Conservation (phyloP, 1,140 invertebrate species). For the Thaumatotibia leucotreta region DNA sequence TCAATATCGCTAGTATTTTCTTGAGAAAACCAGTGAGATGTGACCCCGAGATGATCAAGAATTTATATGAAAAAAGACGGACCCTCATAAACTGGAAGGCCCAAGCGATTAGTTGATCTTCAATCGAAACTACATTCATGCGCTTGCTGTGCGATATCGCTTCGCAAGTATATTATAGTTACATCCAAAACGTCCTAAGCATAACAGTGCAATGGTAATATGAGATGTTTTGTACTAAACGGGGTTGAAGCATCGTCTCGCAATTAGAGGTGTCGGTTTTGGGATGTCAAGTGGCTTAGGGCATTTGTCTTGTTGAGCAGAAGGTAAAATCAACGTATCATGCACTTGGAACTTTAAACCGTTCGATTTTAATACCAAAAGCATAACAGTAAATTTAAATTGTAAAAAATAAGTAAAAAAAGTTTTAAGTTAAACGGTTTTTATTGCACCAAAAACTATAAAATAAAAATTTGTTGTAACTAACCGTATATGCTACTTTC, state of each 20-base stretch:
- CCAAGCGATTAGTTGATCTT: not conserved
- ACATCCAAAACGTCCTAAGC: not conserved
- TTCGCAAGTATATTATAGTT: not conserved
- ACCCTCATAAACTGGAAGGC: not conserved
- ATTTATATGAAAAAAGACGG: not conserved
- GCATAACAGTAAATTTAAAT: not conserved
- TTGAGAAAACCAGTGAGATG: not conserved
- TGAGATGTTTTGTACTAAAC: not conserved
- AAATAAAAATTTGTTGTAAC: too few relatives aligned
- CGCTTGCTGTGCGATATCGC: not conserved
- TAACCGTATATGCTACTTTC: too few relatives aligned
- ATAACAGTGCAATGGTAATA: too few relatives aligned
- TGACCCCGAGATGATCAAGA: not conserved
- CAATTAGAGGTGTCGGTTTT: not conserved
- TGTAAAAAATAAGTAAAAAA: not conserved
- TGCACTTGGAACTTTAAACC: not conserved
- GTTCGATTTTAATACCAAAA: not conserved
- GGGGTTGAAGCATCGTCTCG: not conserved
- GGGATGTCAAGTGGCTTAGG: conserved; percentile 6
- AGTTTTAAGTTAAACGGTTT: too few relatives aligned
- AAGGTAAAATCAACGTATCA: not conserved
- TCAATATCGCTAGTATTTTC: not conserved
- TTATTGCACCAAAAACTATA: too few relatives aligned
- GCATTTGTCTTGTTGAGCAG: not conserved
- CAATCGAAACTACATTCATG: not conserved